Percentiles rank a stretch among this genome's conserved stretches.
Evolutionary conservation across 2,113 vertebrate genomes (phyloP).

Genomic region (Archilochus colubris): DNA sequence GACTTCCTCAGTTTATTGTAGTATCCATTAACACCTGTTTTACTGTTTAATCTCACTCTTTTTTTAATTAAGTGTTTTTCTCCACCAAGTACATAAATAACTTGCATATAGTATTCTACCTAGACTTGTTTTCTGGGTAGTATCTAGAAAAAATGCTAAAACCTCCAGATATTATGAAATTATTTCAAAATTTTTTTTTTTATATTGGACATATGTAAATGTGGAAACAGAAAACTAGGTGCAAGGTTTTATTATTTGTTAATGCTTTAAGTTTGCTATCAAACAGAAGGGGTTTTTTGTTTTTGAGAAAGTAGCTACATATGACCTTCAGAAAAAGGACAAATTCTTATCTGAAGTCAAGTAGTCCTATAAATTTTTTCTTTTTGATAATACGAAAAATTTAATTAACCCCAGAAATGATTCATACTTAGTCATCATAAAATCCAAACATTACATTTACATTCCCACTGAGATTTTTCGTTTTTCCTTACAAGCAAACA

Average conservation of each 20-base stretch:
- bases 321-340: not conserved
- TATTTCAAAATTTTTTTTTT: not conserved
- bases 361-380: not conserved
- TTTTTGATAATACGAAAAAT: too few relatives aligned
- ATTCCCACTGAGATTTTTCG: not conserved
- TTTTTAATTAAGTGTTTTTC: not conserved
- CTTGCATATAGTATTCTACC: not conserved
- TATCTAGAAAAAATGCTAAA: not conserved
- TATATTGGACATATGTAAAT: not conserved
- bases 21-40: not conserved
- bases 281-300: not conserved
- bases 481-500: not conserved
- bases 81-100: not conserved
- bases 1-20: not conserved
- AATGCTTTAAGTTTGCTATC: not conserved
- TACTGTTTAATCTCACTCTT: not conserved
- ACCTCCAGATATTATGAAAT: not conserved
- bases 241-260: not conserved
- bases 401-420: not conserved
- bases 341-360: not conserved
- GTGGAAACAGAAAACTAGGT: not conserved
- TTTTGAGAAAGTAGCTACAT: not conserved
- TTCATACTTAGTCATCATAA: not conserved
- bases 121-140: not conserved
- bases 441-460: not conserved